phyloP scores from a whole-genome alignment of 2,888 invertebrate species.

The Nudaria mundana region DNA sequence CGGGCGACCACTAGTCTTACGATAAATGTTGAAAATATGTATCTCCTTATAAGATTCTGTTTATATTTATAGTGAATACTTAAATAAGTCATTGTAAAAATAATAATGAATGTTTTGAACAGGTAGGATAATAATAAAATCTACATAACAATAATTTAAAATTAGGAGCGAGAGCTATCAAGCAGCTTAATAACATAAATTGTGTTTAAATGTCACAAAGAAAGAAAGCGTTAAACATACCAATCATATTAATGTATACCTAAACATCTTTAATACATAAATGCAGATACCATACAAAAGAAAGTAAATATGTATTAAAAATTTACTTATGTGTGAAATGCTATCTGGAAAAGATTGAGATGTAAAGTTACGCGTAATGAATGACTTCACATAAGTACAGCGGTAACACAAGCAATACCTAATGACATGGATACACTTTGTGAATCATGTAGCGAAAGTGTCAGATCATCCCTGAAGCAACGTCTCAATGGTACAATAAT shows the following conservation, averaged over 20 bases:
- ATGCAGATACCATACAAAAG: slow-evolving; percentile 2
- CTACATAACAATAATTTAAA: neutral
- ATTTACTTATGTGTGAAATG: too few species aligned
- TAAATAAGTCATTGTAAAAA: too few species aligned
- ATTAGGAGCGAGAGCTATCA: neutral
- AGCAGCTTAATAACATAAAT: neutral
- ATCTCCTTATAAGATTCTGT: too few species aligned
- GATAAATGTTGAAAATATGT: too few species aligned
- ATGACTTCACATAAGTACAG: slow-evolving; percentile 28
- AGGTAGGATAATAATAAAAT: slow-evolving; percentile 2
- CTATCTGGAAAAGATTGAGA: slow-evolving; percentile 12
- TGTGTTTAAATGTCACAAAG: neutral
- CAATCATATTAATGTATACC: too few species aligned
- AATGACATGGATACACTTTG: slow-evolving; percentile 50
- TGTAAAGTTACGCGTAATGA: slow-evolving; percentile 21
- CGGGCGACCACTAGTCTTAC: too few species aligned
- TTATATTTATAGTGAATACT: too few species aligned
- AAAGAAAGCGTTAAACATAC: neutral
- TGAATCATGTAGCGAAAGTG: slow-evolving; percentile 35
- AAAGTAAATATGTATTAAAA: slow-evolving; percentile 18
- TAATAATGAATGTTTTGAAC: too few species aligned
- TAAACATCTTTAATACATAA: neutral
- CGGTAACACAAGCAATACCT: slow-evolving; percentile 51
- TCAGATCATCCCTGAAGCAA: slow-evolving; percentile 19
- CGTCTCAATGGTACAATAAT: slow-evolving; percentile 7